Evolutionary conservation across 2,113 vertebrate species (phyloP).

Genomic region (Pomatostomus ruficeps): DNA sequence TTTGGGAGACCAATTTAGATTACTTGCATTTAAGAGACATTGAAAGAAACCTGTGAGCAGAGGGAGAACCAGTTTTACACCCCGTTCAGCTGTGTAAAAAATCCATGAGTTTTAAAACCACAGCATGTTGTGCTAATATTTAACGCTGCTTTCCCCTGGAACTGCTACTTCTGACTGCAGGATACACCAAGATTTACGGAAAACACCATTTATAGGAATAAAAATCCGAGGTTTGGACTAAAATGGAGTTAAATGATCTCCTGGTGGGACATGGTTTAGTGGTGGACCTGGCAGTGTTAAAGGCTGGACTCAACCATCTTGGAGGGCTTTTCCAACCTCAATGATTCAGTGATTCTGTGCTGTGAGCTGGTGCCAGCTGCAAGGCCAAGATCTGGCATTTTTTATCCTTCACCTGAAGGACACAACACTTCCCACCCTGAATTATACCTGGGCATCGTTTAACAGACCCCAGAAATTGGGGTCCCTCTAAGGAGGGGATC

Average conservation of each 20-base stretch:
- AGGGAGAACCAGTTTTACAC: slow-evolving; percentile 10
- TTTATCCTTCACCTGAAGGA: not conserved
- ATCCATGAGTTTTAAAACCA: not conserved
- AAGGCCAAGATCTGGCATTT: not conserved
- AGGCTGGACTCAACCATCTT: not conserved
- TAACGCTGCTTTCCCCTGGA: not conserved
- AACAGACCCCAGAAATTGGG: not conserved
- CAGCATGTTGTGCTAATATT: not conserved
- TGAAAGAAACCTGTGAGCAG: slow-evolving; percentile 48
- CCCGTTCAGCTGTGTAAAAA: not conserved
- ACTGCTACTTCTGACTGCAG: not conserved
- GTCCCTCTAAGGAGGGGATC: not conserved
- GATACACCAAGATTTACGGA: not conserved
- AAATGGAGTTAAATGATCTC: not conserved
- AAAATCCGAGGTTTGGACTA: not conserved
- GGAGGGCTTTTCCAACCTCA: not conserved
- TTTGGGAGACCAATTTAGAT: slow-evolving; percentile 43
- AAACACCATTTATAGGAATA: not conserved
- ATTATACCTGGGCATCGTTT: not conserved
- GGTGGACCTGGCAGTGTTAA: not conserved
- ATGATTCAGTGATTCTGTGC: not conserved
- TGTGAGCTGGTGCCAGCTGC: not conserved
- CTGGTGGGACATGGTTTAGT: not conserved
- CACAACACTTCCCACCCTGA: not conserved
- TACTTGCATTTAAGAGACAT: slow-evolving; percentile 37